These are phyloP conservation scores for Teleogryllus oceanicus DNA, from an alignment of 2,888 invertebrate species.

Conservation along the genomic window DNA sequence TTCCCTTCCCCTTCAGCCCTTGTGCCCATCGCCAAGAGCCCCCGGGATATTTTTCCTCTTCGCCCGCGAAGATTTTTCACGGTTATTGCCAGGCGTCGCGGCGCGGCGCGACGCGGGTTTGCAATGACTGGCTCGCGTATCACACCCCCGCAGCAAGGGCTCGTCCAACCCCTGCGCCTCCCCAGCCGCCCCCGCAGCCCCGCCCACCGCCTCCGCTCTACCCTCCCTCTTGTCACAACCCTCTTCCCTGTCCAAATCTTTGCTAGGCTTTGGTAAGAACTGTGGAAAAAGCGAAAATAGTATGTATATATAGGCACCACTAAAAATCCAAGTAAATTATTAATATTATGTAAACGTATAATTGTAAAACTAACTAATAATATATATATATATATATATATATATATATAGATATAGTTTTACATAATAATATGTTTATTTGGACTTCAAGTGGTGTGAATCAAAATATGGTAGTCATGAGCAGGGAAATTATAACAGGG, in stretches of 20 bases:
- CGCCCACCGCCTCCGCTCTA: neutral
- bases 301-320: too few relatives aligned
- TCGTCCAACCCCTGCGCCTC: neutral
- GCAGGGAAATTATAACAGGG: too few relatives aligned
- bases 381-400: too few relatives aligned
- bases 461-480: too few relatives aligned
- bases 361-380: too few relatives aligned
- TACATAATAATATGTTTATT: too few relatives aligned
- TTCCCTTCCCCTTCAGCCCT: neutral
- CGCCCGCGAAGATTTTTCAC: neutral
- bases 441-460: too few relatives aligned
- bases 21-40: neutral
- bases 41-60: neutral
- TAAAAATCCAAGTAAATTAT: too few relatives aligned
- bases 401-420: too few relatives aligned
- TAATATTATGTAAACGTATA: too few relatives aligned
- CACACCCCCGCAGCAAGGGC: neutral
- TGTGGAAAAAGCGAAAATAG: too few relatives aligned
- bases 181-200: neutral
- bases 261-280: too few relatives aligned
- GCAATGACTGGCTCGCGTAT: conserved; percentile 18
- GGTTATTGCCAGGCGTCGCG: conserved; percentile 9
- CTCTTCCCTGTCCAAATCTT: neutral
- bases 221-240: neutral
- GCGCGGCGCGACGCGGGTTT: neutral